Evolutionary conservation across 2,888 invertebrate species (phyloP), one percentile per base, ranked within the genome.

Genomic region (Helicoverpa assulta): DNA sequence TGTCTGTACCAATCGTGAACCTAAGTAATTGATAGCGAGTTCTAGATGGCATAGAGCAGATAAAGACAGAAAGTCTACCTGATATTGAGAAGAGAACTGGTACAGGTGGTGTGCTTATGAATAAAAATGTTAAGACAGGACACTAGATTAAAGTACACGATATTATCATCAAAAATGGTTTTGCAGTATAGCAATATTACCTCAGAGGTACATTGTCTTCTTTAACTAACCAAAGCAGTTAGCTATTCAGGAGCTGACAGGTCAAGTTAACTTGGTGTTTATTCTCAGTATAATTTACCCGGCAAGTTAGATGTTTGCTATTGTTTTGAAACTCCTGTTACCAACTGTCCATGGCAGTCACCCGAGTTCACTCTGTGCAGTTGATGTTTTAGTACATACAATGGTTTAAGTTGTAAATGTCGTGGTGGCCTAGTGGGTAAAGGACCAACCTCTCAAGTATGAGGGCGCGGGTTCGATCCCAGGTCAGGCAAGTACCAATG

Each of bases 1-100:
- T 67, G 70, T 65, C 68, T 78, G 70, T 74, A 76, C 74, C 63
- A 82, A 82, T 80, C 72, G 69, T 55, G 59, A 57, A 64, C 69
- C 67, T 67, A 79, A 74, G 73, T 84, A 80, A 86, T 87, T 82
- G 84, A 82, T 82, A 74, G 69, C 65, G 80, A 66, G 62, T 50
- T 66, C 29, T 56, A 56, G 50, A 18, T n/a, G 1, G 4, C 51
- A 56, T 19, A 4, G 14, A 18, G 55, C 12, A 62, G 50, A 3
- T 21, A 0, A 2, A 12, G 29, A 1, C 65, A 78, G 69, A 79
- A 78, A 62, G 37, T 63, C 12, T 55, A 52, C 2, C 7, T 7
- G 10, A 54, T 10, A 10, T n/a, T 43, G 5, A 5, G 43, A 16
- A 16, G 47, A 6, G 2, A 40, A 40, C 40, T 40, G 4, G 14